Base-by-base conservation (phyloP, 2,113 vertebrate genomes). In the Catagonus wagneri region DNA sequence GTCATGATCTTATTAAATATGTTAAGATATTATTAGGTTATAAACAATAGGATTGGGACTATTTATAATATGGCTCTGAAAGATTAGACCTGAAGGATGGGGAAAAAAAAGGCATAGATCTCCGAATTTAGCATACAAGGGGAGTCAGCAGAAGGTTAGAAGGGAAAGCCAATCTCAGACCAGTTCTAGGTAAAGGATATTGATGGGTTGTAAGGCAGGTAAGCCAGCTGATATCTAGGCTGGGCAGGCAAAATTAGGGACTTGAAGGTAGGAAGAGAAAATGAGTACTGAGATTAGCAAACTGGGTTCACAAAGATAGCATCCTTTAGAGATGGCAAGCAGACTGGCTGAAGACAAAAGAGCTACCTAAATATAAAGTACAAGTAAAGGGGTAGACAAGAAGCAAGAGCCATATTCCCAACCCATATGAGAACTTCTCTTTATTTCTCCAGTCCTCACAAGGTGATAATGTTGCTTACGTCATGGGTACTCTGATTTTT, bases 1-100 rank as follows among this genome's bases (percentile, higher is more conserved):
- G 89, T 95, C 69, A 58, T 79, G 93, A 78, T 76, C 79, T 95
- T 96, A 92, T 92, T 96, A 94, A 95, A 87, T 94, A 92, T 56
- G 4, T 90, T 93, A 97, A 95, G 27, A 60, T 89, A 89, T 83
- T 95, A 96, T 86, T 96, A 83, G 10, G 8, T 96, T 94, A 96
- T 65, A 89, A 96, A 94, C 83, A 96, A 92, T 95, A 80, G 86
- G 92, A 95, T 71, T 89, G 23, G 39, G 58, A 54, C 60, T 65
- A 83, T 86, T 93, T 95, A 93, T 93, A 91, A 83, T 75, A 85
- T 60, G 61, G 52, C 3, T 93, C 93, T 91, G 58, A 95, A 95
- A 95, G 36, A 89, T 78, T 68, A 96, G 66, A 74, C 25, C 22
- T 89, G 61, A 95, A 74, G 68, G 75, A 87, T 83, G 13, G 44